Evolutionary conservation across 1,140 invertebrate genomes (phyloP), one percentile per base, ranked within the genome.

Genomic region (Trigoniulus corallinus): DNA sequence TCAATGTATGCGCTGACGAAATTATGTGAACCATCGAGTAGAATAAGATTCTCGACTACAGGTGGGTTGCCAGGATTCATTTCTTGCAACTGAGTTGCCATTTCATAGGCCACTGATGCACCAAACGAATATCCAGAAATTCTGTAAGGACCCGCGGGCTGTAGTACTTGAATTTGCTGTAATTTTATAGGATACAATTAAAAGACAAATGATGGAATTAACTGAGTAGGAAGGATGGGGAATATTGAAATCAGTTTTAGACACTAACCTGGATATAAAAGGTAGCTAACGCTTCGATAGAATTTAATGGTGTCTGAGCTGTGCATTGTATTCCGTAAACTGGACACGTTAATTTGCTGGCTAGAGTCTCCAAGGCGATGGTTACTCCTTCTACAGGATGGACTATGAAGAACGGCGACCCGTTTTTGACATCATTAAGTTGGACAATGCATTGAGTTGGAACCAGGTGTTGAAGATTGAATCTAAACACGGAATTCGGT

Each of bases 41-140:
- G 72, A 21, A 68, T 60, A 3, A 76, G 55, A 25, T 57, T 56
- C 41, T 64, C 55, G 34, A 85, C 75, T n/a, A 88, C 64, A 42
- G 62, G 59, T n/a, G 72, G 69, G 0, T 75, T 71, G 24, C 68
- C 66, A 58, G 82, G 75, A 10, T 76, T 75, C 26, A 64, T 62
- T 51, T 71, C 69, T 64, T 96, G 86, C 24, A 96, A 64, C 59
- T 85, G 79, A 10, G 81, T 57, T 1, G 81, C 83, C 79, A 98
- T 95, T 71, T 97, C 94, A 62, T 93, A 88, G 2, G 85, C 89
- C 10, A 97, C 78, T 51, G 81, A 78, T 7, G 84, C 81, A 43
- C 94, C 94, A 66, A 88, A 97, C 0, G 93, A 97, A 66, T 98
- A 98, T 2, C 92, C 94, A 29, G 82, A 74, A 37, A 98, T 64